Percentiles rank a stretch among this genome's conserved stretches.
Evolutionary conservation across 2,113 vertebrate species (phyloP).

Genomic region (Ceyx melanurus): DNA sequence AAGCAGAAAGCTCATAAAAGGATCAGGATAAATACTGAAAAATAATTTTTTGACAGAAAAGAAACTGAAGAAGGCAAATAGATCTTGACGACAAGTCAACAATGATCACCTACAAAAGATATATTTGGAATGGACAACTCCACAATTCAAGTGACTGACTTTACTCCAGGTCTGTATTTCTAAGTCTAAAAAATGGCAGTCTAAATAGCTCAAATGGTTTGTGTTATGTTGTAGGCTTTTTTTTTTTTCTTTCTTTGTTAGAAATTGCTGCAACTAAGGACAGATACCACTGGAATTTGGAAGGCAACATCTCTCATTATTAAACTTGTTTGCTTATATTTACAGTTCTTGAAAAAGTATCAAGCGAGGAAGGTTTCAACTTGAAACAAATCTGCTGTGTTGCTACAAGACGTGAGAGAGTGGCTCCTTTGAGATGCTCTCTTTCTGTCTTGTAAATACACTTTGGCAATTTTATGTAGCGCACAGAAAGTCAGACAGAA

Average conservation of each 20-base stretch:
- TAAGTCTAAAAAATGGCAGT: slow-evolving; percentile 72
- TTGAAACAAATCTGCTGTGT: slow-evolving; percentile 62
- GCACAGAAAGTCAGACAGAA: neutral
- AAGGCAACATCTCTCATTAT: slow-evolving; percentile 67
- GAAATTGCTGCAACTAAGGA: slow-evolving; percentile 72
- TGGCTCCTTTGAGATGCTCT: slow-evolving; percentile 34
- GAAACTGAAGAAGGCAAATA: slow-evolving; percentile 56
- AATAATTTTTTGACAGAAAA: slow-evolving; percentile 62
- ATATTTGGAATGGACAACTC: slow-evolving; percentile 66
- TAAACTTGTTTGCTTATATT: slow-evolving; percentile 73
- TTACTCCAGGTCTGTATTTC: slow-evolving; percentile 73
- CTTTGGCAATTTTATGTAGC: slow-evolving; percentile 45
- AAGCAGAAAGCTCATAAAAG: slow-evolving; percentile 52
- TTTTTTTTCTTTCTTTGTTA: neutral
- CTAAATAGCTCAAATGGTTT: slow-evolving; percentile 50
- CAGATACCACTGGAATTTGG: slow-evolving; percentile 73
- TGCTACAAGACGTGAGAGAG: slow-evolving; percentile 49
- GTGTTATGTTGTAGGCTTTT: neutral
- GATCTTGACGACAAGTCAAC: slow-evolving; percentile 64
- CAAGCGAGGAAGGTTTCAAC: slow-evolving; percentile 58
- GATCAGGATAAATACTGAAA: slow-evolving; percentile 68
- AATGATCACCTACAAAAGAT: slow-evolving; percentile 71
- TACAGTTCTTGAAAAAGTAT: slow-evolving; percentile 68
- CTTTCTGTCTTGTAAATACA: slow-evolving; percentile 58
- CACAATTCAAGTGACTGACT: slow-evolving; percentile 74